These are phyloP conservation scores for Blennius ocellaris DNA, from an alignment of 2,113 vertebrate genomes.

Conservation along the genomic window DNA sequence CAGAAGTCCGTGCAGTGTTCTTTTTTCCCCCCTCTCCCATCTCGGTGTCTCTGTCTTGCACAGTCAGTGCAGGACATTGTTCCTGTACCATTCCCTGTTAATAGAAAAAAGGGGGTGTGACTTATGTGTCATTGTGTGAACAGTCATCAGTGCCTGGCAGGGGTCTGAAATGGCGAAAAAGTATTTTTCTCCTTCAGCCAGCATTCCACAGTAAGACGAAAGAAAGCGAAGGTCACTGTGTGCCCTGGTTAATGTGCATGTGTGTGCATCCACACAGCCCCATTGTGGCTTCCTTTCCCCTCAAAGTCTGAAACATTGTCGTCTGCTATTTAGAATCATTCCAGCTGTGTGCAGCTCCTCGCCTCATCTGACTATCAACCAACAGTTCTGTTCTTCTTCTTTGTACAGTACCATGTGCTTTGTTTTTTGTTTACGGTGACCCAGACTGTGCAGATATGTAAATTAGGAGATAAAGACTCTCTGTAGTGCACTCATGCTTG, in stretches of 20 bases:
- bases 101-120: constrained; percentile 35
- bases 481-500: constrained; percentile 31
- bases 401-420: neutral
- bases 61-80: constrained; percentile 35
- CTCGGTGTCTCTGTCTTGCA: constrained; percentile 33
- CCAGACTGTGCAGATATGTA: constrained; percentile 29
- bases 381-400: neutral
- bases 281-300: neutral
- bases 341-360: neutral
- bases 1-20: constrained; percentile 23
- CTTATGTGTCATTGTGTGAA: constrained; percentile 62
- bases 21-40: constrained; percentile 1
- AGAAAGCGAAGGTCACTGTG: constrained; percentile 15
- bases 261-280: constrained; percentile 11
- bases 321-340: constrained; percentile 1
- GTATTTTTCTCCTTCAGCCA: constrained; percentile 40
- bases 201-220: constrained; percentile 17
- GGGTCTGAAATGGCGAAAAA: constrained; percentile 43
- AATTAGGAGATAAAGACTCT: constrained; percentile 38
- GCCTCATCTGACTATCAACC: constrained; percentile 11
- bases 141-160: constrained; percentile 48
- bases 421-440: constrained; percentile 19
- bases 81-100: constrained; percentile 22
- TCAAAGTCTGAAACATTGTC: constrained; percentile 1
- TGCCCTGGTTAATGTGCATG: constrained; percentile 25